Evolutionary conservation across 2,113 vertebrate species (phyloP).

Genomic region (Morone chrysops): DNA sequence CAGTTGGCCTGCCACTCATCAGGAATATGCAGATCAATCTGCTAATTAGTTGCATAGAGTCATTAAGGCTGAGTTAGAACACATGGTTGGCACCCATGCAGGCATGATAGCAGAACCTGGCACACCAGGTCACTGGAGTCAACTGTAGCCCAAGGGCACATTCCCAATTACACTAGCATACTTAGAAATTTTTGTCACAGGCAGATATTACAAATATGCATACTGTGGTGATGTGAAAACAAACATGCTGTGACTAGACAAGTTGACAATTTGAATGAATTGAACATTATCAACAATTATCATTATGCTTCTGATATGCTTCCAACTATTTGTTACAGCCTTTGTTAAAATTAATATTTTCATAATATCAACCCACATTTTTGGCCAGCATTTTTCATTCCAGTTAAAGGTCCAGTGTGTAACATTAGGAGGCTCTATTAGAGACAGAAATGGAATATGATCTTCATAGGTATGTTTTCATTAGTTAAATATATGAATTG

Average conservation of each 20-base stretch:
- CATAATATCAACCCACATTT: background rate
- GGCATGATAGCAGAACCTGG: slow-evolving; percentile 55
- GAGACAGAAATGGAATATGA: too few species aligned
- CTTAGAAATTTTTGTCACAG: slow-evolving; percentile 19
- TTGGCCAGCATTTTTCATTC: background rate
- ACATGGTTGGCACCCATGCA: slow-evolving; percentile 73
- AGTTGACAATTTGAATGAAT: background rate
- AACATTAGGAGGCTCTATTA: too few species aligned
- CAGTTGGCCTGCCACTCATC: slow-evolving; percentile 72
- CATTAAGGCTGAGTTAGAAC: slow-evolving; percentile 77
- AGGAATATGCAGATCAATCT: slow-evolving; percentile 81
- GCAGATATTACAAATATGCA: slow-evolving; percentile 11
- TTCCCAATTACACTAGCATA: slow-evolving; percentile 44
- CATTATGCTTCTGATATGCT: too few species aligned
- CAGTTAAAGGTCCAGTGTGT: background rate
- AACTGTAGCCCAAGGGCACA: slow-evolving; percentile 63
- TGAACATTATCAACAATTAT: too few species aligned
- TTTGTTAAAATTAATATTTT: background rate
- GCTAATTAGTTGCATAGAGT: slow-evolving; percentile 79
- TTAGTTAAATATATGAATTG: too few species aligned
- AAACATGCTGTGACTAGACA: background rate
- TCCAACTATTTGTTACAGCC: too few species aligned
- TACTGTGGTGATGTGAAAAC: background rate
- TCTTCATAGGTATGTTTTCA: too few species aligned
- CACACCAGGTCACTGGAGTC: slow-evolving; percentile 74